phyloP scores from a whole-genome alignment of 2,888 invertebrate genomes.

The Brenthis hecate region DNA sequence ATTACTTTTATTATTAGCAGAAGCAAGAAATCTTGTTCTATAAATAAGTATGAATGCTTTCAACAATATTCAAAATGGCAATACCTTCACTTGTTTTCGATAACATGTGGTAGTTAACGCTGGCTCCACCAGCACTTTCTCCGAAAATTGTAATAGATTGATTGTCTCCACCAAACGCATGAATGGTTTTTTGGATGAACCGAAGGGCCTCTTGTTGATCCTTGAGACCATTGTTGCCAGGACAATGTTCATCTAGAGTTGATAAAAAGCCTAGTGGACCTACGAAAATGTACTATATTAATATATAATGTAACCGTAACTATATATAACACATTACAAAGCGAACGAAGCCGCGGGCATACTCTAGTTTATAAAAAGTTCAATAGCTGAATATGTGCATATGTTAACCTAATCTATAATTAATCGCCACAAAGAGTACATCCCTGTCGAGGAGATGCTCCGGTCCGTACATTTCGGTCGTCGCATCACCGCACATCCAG shows the following conservation, averaged over 20 bases:
- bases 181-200: slow-evolving; percentile 84
- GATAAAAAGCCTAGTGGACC: slow-evolving; percentile 86
- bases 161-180: slow-evolving; percentile 84
- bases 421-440: slow-evolving; percentile 85
- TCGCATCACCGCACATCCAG: slow-evolving; percentile 88
- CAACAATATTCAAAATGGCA: not conserved
- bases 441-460: slow-evolving; percentile 87
- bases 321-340: no score
- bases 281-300: slow-evolving; percentile 41
- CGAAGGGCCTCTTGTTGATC: slow-evolving; percentile 84
- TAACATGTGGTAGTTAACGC: slow-evolving; percentile 86
- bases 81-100: slow-evolving; percentile 81
- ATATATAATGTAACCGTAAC: no score
- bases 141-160: slow-evolving; percentile 86
- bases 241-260: slow-evolving; percentile 84
- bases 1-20: no score
- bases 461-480: slow-evolving; percentile 86
- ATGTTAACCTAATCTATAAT: slow-evolving; percentile 84
- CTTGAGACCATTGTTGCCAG: slow-evolving; percentile 86
- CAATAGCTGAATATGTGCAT: not conserved
- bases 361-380: no score
- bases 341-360: no score
- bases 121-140: slow-evolving; percentile 87
- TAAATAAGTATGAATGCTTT: no score
- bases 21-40: no score